Evolutionary conservation across 2,888 invertebrate species (phyloP), one percentile per base, ranked within the genome.

Genomic region (Lamproptera curius): DNA sequence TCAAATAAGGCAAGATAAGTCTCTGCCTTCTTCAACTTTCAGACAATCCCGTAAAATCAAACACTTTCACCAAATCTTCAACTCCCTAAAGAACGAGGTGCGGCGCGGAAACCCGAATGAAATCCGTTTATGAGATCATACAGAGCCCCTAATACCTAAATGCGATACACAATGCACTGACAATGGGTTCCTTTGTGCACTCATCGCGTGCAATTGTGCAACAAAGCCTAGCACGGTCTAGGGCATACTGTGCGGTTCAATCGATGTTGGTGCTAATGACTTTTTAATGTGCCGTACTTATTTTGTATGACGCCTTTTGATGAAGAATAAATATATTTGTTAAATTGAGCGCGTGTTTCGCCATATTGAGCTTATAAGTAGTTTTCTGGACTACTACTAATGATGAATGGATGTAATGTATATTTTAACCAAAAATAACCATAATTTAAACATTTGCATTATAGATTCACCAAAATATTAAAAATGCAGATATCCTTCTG

Each of bases 191-290:
- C 10, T 31, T 42, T 39, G 23, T 39, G 16, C 10, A 26, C 6
- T 1, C 13, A 9, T 3, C 1, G 31, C 15, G 20, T 33, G 15
- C 20, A 16, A 38, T 20, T 39, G 20, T 39, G 23, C 11, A 20
- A 33, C 31, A n/a, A 38, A 45, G n/a, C 2, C n/a, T 16, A 11
- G n/a, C 9, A n/a, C 8, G 20, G n/a, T 1, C 14, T 33, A 45
- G n/a, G n/a, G 38, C 2, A 1, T 14, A 39, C 8, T 14, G 45
- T 33, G 6, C 20, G n/a, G 15, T n/a, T 23, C 39, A 26, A 40
- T 23, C 40, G 35, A 35, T 35, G 40, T 15, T 17, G 16, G 23
- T 26, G 34, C 46, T 46, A 46, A 40, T 46, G 46, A 46, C 40
- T 40, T 46, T 39, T 46, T 40, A 46, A 40, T 46, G 46, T 26